phyloP scores from a whole-genome alignment of 2,113 vertebrate genomes.

The Ammodytes dubius region DNA sequence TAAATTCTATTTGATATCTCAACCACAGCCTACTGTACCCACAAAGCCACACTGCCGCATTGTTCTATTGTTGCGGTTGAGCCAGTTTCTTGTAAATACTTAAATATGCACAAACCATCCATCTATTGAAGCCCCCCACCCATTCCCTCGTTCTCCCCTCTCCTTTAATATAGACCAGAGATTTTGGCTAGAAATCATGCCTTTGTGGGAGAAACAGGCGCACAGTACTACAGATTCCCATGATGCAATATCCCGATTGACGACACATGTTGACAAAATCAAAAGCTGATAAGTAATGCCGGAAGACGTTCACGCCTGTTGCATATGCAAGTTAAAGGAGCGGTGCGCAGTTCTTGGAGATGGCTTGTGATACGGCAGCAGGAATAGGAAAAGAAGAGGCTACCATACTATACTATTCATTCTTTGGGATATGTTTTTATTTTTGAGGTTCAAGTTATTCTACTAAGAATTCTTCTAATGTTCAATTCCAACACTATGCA shows the following conservation, averaged over 20 bases:
- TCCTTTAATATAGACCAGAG: conserved; percentile 27
- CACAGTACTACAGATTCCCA: conserved; percentile 30
- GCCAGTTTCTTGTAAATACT: not conserved
- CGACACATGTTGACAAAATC: conserved; percentile 24
- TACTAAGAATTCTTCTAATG: not conserved
- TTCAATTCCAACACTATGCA: not conserved
- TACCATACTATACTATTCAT: not conserved
- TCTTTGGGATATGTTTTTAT: not conserved
- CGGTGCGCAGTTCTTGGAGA: not conserved
- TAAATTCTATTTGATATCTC: not conserved
- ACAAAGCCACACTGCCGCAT: not conserved
- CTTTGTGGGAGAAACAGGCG: conserved; percentile 18
- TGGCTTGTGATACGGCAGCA: not conserved
- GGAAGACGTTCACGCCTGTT: conserved; percentile 8
- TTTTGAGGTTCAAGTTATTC: not conserved
- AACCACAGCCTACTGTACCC: not conserved
- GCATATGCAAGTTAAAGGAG: not conserved
- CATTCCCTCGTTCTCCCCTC: not conserved
- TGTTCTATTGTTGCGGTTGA: not conserved
- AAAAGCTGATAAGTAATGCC: conserved; percentile 6
- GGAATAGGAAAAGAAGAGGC: not conserved
- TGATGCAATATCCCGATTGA: conserved; percentile 43
- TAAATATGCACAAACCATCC: conserved; percentile 24
- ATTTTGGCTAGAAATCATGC: not conserved
- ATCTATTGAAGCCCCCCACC: not conserved